phyloP scores from a whole-genome alignment of 2,888 invertebrate species.

The Sylvicola cinctus region DNA sequence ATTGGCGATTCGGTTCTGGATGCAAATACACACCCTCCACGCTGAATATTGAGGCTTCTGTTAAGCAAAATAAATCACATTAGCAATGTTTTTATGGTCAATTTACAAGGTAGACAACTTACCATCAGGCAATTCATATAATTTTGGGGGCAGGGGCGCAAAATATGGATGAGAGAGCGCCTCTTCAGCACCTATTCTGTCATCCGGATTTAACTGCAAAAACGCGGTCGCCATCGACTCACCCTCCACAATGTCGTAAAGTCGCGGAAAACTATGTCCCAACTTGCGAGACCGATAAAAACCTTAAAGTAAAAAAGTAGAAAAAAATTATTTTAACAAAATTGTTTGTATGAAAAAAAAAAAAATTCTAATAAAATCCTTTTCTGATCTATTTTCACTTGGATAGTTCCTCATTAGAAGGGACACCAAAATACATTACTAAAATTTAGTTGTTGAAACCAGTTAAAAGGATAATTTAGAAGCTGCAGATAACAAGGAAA shows the following conservation, averaged over 20 bases:
- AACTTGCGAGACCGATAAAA: conserved; percentile 55
- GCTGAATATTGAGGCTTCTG: conserved; percentile 89
- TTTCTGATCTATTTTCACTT: neutral
- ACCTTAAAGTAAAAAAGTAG: conserved; percentile 26
- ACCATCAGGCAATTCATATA: conserved; percentile 87
- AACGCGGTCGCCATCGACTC: conserved; percentile 72
- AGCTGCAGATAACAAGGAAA: no score
- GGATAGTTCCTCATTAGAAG: neutral
- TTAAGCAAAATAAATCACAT: conserved; percentile 24
- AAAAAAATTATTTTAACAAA: conserved; percentile 5
- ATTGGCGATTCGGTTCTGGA: conserved; percentile 43
- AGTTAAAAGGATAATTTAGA: no score
- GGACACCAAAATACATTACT: neutral
- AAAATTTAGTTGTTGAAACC: no score
- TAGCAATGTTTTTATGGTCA: conserved; percentile 1
- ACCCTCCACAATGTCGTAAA: conserved; percentile 76
- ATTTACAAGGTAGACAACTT: conserved; percentile 18
- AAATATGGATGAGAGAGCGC: conserved; percentile 86
- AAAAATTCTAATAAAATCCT: neutral
- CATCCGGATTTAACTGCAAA: conserved; percentile 68
- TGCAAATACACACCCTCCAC: conserved; percentile 78
- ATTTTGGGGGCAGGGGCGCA: conserved; percentile 67
- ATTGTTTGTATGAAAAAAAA: conserved; percentile 3
- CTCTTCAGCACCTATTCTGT: conserved; percentile 67
- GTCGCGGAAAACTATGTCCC: conserved; percentile 71